Base-by-base conservation (phyloP, 2,797 vertebrate genomes). In the Ctenosaura bakeri region DNA sequence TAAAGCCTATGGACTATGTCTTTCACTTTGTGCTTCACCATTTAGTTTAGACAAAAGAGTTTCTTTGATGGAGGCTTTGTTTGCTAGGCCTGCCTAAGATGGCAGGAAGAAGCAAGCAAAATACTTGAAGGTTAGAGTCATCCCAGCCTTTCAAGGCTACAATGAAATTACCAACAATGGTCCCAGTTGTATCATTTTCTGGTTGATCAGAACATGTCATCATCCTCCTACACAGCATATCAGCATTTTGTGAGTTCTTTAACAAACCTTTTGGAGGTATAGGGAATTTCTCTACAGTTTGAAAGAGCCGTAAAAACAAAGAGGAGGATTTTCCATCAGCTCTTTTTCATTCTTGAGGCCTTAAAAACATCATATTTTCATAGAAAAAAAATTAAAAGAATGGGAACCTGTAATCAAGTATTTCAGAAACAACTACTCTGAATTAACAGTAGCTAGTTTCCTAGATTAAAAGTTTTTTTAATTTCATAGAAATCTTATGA, bases 181-280 rank as follows among this genome's bases (percentile, higher is more conserved):
- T 29, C 26, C 81, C 0, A 12, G 88, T 74, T 80, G 52, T 20
- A 66, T 64, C 3, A 22, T 79, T 77, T 89, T 52, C 85, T 14
- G 32, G 0, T 0, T 4, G 1, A 3, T 26, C 5, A 77, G 22
- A 90, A 32, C 76, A 62, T 74, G 88, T 88, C 74, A 71, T 32
- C 35, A 32, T 6, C 9, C 9, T 26, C 50, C 18, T 35, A 64
- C 54, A 71, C 7, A 69, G 14, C 32, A 81, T 91, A 35, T 62
- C 82, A 94, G 84, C 64, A 89, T 93, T 92, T 13, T 74, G 38
- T 79, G 56, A 38, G 77, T 59, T 90, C 87, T 0, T 35, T 84
- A 83, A 91, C 69, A 62, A 10, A 69, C 10, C 18, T 74, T 74
- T 54, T 26, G 4, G 81, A 1, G 78, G 1, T 20, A 1, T 9